Evolutionary conservation across 2,888 invertebrate species (phyloP).

Genomic region (Carpatolechia fugitivella): DNA sequence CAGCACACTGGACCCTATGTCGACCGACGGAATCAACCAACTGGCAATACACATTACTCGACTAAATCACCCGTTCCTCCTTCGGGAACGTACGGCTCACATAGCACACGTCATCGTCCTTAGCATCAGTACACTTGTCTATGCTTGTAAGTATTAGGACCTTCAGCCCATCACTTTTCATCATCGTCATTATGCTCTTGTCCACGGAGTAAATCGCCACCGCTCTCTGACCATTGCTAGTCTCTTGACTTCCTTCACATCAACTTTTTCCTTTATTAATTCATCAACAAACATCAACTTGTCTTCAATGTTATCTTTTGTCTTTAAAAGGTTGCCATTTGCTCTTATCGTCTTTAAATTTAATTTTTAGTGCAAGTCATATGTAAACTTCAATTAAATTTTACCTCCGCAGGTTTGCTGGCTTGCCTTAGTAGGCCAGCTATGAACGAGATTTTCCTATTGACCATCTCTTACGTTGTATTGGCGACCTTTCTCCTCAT

Average conservation of each 20-base stretch:
- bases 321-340: too few species aligned
- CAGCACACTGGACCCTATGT: neutral
- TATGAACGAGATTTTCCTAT: constrained; percentile 92
- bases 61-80: constrained; percentile 35
- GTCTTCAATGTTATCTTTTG: too few species aligned
- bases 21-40: neutral
- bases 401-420: constrained; percentile 79
- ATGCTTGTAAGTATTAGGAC: constrained; percentile 76
- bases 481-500: constrained; percentile 88
- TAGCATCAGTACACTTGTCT: constrained; percentile 71
- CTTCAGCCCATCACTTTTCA: too few species aligned
- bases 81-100: constrained; percentile 50
- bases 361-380: too few species aligned
- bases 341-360: too few species aligned
- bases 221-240: too few species aligned
- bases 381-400: too few species aligned
- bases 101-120: constrained; percentile 62
- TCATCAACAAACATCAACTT: too few species aligned
- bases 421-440: constrained; percentile 89
- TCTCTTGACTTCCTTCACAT: too few species aligned
- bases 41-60: constrained; percentile 3
- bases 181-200: too few species aligned
- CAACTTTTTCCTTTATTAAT: too few species aligned
- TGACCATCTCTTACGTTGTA: constrained; percentile 90
- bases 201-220: too few species aligned